Evolutionary conservation across 2,113 vertebrate genomes (phyloP).

Genomic region (Actenoides hombroni): DNA sequence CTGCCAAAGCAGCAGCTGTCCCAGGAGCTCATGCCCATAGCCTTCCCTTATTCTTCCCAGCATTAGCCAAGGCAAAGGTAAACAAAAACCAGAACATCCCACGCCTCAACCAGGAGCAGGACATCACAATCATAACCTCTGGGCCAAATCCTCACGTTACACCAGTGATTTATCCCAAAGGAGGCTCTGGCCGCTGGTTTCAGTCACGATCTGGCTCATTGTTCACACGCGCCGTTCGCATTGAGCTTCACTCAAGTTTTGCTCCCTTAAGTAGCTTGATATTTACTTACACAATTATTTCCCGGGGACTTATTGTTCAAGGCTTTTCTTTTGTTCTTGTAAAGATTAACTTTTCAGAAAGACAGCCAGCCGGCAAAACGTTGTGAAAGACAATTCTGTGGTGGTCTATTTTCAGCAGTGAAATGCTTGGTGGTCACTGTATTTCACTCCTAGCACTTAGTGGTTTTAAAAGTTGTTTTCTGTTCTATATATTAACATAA

Average conservation of each 20-base stretch:
- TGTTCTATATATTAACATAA: constrained; percentile 35
- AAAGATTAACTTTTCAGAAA: constrained; percentile 14
- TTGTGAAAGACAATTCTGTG: not conserved
- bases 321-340: not conserved
- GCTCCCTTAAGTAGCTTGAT: not conserved
- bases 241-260: not conserved
- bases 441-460: constrained; percentile 36
- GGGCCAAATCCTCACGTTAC: not conserved
- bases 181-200: not conserved
- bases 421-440: constrained; percentile 9
- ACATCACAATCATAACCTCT: not conserved
- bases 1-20: not conserved
- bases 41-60: not conserved
- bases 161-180: not conserved
- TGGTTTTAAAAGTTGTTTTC: constrained; percentile 54
- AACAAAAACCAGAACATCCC: not conserved
- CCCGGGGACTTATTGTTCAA: not conserved
- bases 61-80: not conserved
- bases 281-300: not conserved
- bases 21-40: not conserved
- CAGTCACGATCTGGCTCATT: not conserved
- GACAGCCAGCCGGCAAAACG: not conserved
- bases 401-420: constrained; percentile 45
- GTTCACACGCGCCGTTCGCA: not conserved
- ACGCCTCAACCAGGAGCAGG: not conserved